Evolutionary conservation across 92 coral and sea anemone genomes (phyloP), one percentile per base, ranked within the genome.

Genomic region (Desmophyllum pertusum): DNA sequence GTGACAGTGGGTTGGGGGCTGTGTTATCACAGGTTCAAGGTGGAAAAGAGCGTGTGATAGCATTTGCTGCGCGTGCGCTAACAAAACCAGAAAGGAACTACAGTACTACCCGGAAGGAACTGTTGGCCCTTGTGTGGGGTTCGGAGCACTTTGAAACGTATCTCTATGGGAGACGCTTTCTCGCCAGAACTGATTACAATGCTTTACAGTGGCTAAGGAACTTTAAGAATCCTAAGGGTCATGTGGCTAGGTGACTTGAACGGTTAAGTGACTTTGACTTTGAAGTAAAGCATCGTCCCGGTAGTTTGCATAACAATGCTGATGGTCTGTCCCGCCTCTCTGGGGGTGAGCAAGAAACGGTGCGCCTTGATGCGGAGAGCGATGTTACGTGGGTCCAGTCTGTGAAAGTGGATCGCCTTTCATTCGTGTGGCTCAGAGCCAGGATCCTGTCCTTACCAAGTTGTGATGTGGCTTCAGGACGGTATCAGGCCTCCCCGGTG

Each of bases 1-100:
- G 88, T 29, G 81, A 83, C 62, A 38, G 30, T 27, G 84, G 79
- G 2, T 10, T 85, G 38, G 78, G 88, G 31, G 71, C 78, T 15
- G 45, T 77, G 76, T 73, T 86, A 21, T 86, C 80, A 7, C 76
- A 86, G 85, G 62, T 86, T 70, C 90, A 86, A 50, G 70, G n/a
- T 45, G 81, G 77, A 43, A 45, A 42, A 23, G 85, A 80, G 59
- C 57, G 53, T 15, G 62, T 73, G 0, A 86, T 36, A 59, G 90
- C 76, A 42, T 73, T 79, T 43, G 70, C 69, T 4, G 80, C 85
- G 6, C 37, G 59, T 17, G 80, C 70, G 37, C 80, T 79, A 10
- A 53, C 80, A 4, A 79, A 79, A 65, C 29, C 81, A 13, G 89
- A 86, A 39, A 59, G 80, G 50, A 85, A 85, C 52, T 69, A 76